Evolutionary conservation across 2,888 invertebrate genomes (phyloP), one percentile per base, ranked within the genome.

Genomic region (Taphrorychus bicolor): DNA sequence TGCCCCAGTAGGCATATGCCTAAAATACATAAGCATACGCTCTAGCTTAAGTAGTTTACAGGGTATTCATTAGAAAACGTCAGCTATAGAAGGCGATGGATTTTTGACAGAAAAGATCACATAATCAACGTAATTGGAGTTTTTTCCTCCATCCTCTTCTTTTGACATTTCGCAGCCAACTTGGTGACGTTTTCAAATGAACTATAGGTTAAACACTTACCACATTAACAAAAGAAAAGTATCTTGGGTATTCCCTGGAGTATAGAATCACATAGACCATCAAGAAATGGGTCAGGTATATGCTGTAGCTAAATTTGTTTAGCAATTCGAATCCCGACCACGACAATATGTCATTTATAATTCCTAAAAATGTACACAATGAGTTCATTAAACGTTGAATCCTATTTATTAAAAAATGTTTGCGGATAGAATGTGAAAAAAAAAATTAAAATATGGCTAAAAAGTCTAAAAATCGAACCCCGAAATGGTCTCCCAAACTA

Each of bases 301-400:
- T 83, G 7, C 85, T 85, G 71, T 85, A 87, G 0, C 86, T 85
- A 11, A 87, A 78, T n/a, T 85, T 82, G 1, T 84, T 84, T 0
- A 86, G 80, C 11, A 86, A 77, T 76, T 85, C 84, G 82, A 86
- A 87, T 24, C 85, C 71, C 9, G 77, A 74, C 0, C 83, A 76
- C 0, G 85, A 85, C 0, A 87, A 77, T 68, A 87, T 82, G 82
- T 83, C 84, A 75, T 85, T 84, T 3, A 85, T 75, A 1, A 83
- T 82, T 72, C 85, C 85, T 85, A 49, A 63, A 76, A 77, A 52
- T n/a, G n/a, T n/a, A n/a, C n/a, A n/a, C n/a, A n/a, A n/a, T n/a
- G n/a, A n/a, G n/a, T n/a, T n/a, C n/a, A n/a, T n/a, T n/a, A n/a
- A n/a, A n/a, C n/a, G n/a, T n/a, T n/a, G n/a, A n/a, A n/a, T n/a